A percentile compares a stretch with the other conserved stretches of the same genome.
These are phyloP conservation scores for Drosophila ananassae DNA, from an alignment of 1,140 invertebrate species.

Conservation along the genomic window DNA sequence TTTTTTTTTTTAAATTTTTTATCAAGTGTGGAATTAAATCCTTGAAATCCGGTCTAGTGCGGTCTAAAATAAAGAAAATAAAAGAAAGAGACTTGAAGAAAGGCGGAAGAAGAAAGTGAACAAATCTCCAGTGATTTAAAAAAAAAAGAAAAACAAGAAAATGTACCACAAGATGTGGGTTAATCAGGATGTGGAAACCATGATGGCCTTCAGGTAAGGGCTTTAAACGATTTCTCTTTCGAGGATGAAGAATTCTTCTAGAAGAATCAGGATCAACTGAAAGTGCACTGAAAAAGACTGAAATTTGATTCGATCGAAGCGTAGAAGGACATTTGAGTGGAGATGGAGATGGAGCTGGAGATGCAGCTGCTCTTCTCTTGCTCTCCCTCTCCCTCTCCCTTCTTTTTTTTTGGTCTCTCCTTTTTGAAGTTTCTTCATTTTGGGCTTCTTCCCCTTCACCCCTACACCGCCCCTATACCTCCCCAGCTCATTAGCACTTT, in stretches of 20 bases:
- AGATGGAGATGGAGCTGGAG: neutral
- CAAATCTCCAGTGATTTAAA: neutral
- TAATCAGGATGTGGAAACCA: neutral
- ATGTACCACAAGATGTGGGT: neutral
- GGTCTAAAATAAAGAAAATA: neutral
- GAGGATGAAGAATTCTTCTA: neutral
- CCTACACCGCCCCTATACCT: too few species aligned
- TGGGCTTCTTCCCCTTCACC: neutral
- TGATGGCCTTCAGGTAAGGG: neutral
- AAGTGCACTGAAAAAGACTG: neutral
- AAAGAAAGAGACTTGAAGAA: neutral
- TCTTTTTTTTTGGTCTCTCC: neutral
- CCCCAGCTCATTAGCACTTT: conserved; percentile 30
- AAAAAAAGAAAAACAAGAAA: neutral
- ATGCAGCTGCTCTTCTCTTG: neutral
- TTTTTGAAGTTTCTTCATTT: neutral
- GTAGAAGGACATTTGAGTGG: conserved; percentile 67
- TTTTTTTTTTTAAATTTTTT: conserved; percentile 27
- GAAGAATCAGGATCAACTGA: neutral
- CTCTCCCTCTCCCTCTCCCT: neutral
- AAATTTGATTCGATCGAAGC: conserved; percentile 19
- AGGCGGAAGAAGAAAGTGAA: neutral
- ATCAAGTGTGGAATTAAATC: conserved; percentile 13
- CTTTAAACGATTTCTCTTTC: too few species aligned
- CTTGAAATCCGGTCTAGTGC: conserved; percentile 8